Base-by-base conservation (phyloP, 2,113 vertebrate genomes). In the Colaptes auratus region DNA sequence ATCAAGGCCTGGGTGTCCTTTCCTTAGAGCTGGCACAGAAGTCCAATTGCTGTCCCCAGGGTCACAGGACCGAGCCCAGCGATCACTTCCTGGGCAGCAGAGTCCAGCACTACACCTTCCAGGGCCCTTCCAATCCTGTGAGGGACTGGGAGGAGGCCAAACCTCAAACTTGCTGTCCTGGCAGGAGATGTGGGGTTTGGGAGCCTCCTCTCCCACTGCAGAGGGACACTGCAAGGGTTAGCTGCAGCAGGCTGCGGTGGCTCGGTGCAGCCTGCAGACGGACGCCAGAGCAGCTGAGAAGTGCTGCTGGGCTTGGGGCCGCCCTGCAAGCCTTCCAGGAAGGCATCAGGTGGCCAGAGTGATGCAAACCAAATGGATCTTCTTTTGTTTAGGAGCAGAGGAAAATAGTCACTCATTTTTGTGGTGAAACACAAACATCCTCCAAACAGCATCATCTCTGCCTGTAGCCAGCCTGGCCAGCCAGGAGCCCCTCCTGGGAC, bases 361-460 rank as follows among this genome's bases (percentile, higher is more conserved):
- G 97, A 96, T 97, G 95, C 93, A 97, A 97, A 98, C 95, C 84
- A 92, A 97, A 96, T 80, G 95, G 95, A 93, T 77, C 83, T 14
- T 93, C 94, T 77, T 97, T 97, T 97, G 96, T 98, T 98, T 95
- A 70, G 93, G 93, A 89, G 86, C 79, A 16, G 36, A 69, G 90
- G 93, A 91, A 78, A 83, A 77, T 17, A 64, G 94, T 84, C 88
- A 12, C 80, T 97, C 91, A 72, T 97, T 97, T 97, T 96, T 97
- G 96, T 60, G 95, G 97, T 79, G 80, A 92, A 97, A 82, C 88
- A 83, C 96, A 95, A 95, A 84, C 76, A 73, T 84, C 33, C 96
- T 92, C 95, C 96, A 95, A 96, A 96, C 80, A 95, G 96, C 96
- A 89, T 73, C 79, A 59, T 81, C 64, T 59, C 60, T 93, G 86